Evolutionary conservation across 2,888 invertebrate genomes (phyloP).

Genomic region (Neoitamus cyanurus): DNA sequence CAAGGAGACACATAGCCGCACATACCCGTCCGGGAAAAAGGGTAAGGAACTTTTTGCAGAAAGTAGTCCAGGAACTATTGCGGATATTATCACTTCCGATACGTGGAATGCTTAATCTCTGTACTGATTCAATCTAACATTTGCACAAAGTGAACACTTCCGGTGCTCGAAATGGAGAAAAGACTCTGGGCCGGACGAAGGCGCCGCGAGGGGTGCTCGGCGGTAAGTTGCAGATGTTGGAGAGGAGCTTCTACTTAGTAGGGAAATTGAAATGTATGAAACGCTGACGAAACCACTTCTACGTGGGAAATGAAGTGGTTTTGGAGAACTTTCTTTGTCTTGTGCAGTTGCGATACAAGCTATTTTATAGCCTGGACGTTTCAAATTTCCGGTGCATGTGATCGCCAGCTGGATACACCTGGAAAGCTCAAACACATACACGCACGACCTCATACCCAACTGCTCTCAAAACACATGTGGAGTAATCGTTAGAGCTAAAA

Average conservation of each 20-base stretch:
- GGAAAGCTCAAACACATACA: background rate
- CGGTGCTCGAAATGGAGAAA: background rate
- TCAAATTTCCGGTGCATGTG: background rate
- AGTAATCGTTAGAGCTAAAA: background rate
- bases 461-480: background rate
- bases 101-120: conserved; percentile 42
- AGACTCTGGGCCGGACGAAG: background rate
- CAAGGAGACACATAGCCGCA: background rate
- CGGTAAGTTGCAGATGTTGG: background rate
- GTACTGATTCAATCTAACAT: conserved; percentile 29
- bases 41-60: conserved; percentile 32
- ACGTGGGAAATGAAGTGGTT: conserved; percentile 4
- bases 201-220: background rate
- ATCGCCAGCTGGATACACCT: background rate
- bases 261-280: background rate
- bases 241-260: background rate
- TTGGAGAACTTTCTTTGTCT: background rate
- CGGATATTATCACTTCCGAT: conserved; percentile 51
- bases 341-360: background rate
- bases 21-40: background rate
- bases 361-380: background rate
- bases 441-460: background rate
- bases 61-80: conserved; percentile 47
- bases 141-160: conserved; percentile 35
- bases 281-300: background rate